Evolutionary conservation across 2,113 vertebrate genomes (phyloP), one percentile per base, ranked within the genome.

Genomic region (Elachura formosa): DNA sequence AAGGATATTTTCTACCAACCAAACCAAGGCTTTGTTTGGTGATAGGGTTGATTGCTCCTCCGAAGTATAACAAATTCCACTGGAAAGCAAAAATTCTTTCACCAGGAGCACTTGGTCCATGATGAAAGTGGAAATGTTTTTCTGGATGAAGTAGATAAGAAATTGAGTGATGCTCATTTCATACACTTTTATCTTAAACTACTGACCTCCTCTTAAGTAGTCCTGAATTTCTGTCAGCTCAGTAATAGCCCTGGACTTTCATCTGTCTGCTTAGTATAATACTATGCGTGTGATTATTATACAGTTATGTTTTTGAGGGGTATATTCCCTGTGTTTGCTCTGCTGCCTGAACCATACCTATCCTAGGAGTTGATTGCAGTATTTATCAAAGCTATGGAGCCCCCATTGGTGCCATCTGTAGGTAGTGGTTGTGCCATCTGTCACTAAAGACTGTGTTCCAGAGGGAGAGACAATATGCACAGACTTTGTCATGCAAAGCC

Each of bases 301-400:
- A 14, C 63, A 91, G 82, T 85, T 91, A 80, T 33, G 36, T 88
- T 96, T 89, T 83, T 82, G 87, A 76, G 59, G 63, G 78, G 85
- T 95, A 93, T 96, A 77, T 94, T 95, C 38, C 24, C 29, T 48
- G 62, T 87, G 54, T 91, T 94, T 80, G 66, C 66, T 93, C 52
- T 94, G 77, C 84, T 89, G 58, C 58, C 62, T 83, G 74, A 94
- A 94, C 71, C 7, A 1, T 91, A 93, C 94, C 96, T 97, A 95
- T 96, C 94, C 93, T 93, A 95, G 96, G 95, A 93, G 94, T 77
- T 96, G 95, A 96, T 96, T 95, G 96, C 93, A 76, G 96, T 96
- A 97, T 96, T 96, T 97, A 94, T 96, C 94, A 93, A 95, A 97
- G 95, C 91, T 91, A 36, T 94, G 82, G 95, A 95, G 84, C 91